Evolutionary conservation across 2,888 invertebrate species (phyloP).

Genomic region (Cantharis rustica): DNA sequence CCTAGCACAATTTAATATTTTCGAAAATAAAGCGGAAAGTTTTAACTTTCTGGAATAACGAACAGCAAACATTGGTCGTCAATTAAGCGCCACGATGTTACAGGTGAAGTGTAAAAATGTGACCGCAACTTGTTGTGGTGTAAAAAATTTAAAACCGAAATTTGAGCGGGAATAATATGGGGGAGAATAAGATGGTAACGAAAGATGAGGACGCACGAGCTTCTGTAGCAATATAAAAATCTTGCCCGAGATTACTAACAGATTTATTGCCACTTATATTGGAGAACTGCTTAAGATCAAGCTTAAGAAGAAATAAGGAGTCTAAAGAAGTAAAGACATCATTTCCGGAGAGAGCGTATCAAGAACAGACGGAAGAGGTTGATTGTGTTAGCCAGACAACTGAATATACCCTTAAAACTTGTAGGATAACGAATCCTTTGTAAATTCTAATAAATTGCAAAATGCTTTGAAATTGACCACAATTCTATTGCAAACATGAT

Average conservation of each 20-base stretch:
- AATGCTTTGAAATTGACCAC: conserved; percentile 32
- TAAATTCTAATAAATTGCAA: conserved; percentile 30
- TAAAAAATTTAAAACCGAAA: background rate
- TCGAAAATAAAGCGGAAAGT: conserved; percentile 7
- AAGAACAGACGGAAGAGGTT: conserved; percentile 38
- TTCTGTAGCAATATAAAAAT: conserved; percentile 29
- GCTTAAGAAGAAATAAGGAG: conserved; percentile 20
- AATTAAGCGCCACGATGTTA: background rate
- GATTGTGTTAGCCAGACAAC: conserved; percentile 35
- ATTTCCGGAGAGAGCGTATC: conserved; percentile 31
- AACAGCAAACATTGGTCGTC: background rate
- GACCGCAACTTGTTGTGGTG: background rate
- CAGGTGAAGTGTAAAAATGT: background rate
- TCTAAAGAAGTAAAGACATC: conserved; percentile 21
- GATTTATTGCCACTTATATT: conserved; percentile 32
- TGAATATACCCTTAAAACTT: conserved; percentile 35
- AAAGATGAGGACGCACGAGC: background rate
- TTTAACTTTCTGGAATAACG: background rate
- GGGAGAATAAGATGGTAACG: background rate
- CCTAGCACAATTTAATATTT: conserved; percentile 11
- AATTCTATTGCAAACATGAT: conserved; percentile 35
- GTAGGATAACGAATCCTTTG: conserved; percentile 34
- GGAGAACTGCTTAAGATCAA: conserved; percentile 20
- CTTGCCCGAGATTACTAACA: conserved; percentile 29
- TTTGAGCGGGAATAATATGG: background rate